These are phyloP conservation scores for Spodoptera picta DNA, from an alignment of 2,888 invertebrate species.

Conservation along the genomic window DNA sequence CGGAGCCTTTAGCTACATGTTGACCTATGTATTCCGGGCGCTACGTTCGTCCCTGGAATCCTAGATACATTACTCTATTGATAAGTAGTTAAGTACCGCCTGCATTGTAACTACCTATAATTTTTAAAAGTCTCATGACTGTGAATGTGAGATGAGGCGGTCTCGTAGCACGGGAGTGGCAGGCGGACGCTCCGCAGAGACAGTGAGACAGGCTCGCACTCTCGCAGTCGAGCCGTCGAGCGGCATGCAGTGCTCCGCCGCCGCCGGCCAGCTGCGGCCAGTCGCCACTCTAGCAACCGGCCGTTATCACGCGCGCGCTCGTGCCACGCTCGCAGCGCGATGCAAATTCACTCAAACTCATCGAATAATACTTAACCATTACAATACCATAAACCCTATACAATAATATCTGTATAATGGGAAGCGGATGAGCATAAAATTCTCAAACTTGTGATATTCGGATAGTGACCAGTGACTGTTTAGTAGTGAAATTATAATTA, in stretches of 20 bases:
- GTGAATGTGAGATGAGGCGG: no score
- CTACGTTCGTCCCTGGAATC: no score
- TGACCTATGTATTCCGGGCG: no score
- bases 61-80: no score
- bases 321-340: slow-evolving; percentile 42
- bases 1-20: no score
- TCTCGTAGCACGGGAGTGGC: no score
- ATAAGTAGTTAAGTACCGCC: no score
- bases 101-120: no score
- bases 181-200: slow-evolving; percentile 7
- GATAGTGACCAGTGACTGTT: slow-evolving; percentile 51
- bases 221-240: not conserved
- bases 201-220: not conserved
- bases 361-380: slow-evolving; percentile 59
- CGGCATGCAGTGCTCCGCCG: slow-evolving; percentile 18
- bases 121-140: no score
- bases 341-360: slow-evolving; percentile 51
- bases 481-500: slow-evolving; percentile 49
- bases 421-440: slow-evolving; percentile 56
- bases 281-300: slow-evolving; percentile 45
- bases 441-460: slow-evolving; percentile 46
- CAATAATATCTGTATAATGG: slow-evolving; percentile 61
- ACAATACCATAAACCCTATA: slow-evolving; percentile 62
- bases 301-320: slow-evolving; percentile 51
- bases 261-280: slow-evolving; percentile 21